phyloP scores from a whole-genome alignment of 23 tunicate genomes.

The Styela clava region DNA sequence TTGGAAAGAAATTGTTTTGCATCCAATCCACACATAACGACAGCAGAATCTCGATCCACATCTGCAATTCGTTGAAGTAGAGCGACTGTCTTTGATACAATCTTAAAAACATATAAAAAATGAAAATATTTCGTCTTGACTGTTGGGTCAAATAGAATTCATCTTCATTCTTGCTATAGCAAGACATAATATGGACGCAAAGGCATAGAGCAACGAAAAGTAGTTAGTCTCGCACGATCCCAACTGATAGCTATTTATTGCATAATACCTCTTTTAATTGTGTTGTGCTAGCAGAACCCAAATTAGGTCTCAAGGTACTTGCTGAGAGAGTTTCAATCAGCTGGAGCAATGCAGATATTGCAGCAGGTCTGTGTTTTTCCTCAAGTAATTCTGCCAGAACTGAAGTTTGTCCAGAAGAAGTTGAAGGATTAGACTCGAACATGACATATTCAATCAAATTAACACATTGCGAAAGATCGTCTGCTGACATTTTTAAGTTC shows the following conservation, averaged over 20 bases:
- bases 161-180: no score
- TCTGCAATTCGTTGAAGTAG: conserved; percentile 35
- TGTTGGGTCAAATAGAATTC: no score
- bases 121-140: no score
- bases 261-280: conserved; percentile 17
- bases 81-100: conserved; percentile 26
- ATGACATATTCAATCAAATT: background rate
- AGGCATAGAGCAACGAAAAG: no score
- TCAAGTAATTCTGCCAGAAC: background rate
- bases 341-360: conserved; percentile 14
- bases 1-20: conserved; percentile 56
- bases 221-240: no score
- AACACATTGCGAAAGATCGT: background rate
- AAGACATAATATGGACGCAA: no score
- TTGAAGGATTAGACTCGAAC: conserved; percentile 10
- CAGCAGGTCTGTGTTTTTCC: conserved; percentile 20
- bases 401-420: background rate
- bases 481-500: conserved; percentile 20
- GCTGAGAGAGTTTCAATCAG: background rate
- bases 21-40: conserved; percentile 69
- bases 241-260: no score
- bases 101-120: conserved; percentile 20
- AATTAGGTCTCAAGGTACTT: background rate
- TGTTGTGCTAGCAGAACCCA: conserved; percentile 6
- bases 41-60: conserved; percentile 70